These are phyloP conservation scores for Serrognathus titanus DNA, from an alignment of 2,888 invertebrate species.

Conservation along the genomic window DNA sequence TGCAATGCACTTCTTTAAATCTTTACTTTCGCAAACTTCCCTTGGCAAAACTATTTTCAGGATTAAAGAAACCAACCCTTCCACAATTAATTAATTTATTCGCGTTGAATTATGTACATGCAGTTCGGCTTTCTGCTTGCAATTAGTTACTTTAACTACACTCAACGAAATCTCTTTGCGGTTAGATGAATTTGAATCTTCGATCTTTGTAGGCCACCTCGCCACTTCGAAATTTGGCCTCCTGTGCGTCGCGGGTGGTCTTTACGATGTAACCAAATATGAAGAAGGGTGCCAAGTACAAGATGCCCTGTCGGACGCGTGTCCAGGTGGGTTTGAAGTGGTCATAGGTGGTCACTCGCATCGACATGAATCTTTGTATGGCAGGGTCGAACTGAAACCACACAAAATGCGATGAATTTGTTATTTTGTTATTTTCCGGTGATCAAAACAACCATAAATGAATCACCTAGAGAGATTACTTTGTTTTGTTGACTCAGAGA, in stretches of 20 bases:
- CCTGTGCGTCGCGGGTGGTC: constrained; percentile 53
- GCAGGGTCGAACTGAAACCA: constrained; percentile 76
- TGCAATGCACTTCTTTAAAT: not conserved
- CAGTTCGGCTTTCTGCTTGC: not conserved
- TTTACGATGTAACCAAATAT: constrained; percentile 55
- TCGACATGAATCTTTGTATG: constrained; percentile 68
- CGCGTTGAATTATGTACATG: not conserved
- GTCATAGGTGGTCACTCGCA: constrained; percentile 64
- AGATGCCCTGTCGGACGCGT: constrained; percentile 39
- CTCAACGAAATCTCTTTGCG: too few species aligned
- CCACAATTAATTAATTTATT: not conserved
- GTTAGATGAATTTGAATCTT: constrained; percentile 61
- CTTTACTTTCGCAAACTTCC: too few species aligned
- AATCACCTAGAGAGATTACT: too few species aligned
- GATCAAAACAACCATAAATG: too few species aligned
- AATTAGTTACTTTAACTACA: not conserved
- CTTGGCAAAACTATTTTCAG: too few species aligned
- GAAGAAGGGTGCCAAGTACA: constrained; percentile 56
- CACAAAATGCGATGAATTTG: constrained; percentile 19
- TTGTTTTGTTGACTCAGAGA: too few species aligned
- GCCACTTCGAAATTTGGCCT: constrained; percentile 63
- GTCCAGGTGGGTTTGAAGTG: constrained; percentile 65
- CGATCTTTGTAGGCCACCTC: constrained; percentile 75
- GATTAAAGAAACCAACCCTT: not conserved
- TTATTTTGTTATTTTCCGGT: too few species aligned